Percentiles rank a stretch among this genome's conserved stretches.
These are phyloP conservation scores for Rotaria socialis DNA, from an alignment of 2,888 invertebrate genomes.

Conservation along the genomic window DNA sequence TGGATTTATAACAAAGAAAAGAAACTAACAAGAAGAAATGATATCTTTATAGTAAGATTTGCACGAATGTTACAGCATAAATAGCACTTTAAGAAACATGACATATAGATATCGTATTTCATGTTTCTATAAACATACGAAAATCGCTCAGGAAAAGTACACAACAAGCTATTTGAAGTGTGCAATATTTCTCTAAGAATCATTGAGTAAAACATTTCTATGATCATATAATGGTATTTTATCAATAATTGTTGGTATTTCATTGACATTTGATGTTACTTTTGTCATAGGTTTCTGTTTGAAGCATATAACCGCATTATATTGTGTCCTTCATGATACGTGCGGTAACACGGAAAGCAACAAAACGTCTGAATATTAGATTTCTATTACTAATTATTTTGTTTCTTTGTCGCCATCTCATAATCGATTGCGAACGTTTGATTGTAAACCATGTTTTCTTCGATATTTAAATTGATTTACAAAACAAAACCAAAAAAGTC, in stretches of 20 bases:
- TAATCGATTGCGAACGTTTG: not conserved
- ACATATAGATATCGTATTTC: not conserved
- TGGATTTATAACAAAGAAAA: too few relatives aligned
- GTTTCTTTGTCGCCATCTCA: not conserved
- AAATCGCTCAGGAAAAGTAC: too few relatives aligned
- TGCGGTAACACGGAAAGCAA: not conserved
- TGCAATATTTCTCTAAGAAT: too few relatives aligned
- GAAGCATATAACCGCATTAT: not conserved
- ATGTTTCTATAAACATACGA: not conserved
- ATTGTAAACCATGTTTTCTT: not conserved
- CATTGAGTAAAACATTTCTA: not conserved
- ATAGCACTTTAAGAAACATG: not conserved
- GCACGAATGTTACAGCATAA: too few relatives aligned
- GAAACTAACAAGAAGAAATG: too few relatives aligned
- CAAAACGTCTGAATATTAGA: not conserved
- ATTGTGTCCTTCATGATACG: not conserved
- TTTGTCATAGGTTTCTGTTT: not conserved
- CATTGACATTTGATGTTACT: not conserved
- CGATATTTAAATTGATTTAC: too few relatives aligned
- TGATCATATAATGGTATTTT: not conserved
- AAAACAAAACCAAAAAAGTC: too few relatives aligned
- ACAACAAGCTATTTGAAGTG: too few relatives aligned
- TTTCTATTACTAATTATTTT: not conserved
- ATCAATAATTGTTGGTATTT: not conserved
- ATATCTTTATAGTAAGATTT: too few relatives aligned